Percentiles rank a stretch among this genome's conserved stretches.
Conservation (phyloP, 2,113 vertebrate species). For the Clupea harengus region DNA sequence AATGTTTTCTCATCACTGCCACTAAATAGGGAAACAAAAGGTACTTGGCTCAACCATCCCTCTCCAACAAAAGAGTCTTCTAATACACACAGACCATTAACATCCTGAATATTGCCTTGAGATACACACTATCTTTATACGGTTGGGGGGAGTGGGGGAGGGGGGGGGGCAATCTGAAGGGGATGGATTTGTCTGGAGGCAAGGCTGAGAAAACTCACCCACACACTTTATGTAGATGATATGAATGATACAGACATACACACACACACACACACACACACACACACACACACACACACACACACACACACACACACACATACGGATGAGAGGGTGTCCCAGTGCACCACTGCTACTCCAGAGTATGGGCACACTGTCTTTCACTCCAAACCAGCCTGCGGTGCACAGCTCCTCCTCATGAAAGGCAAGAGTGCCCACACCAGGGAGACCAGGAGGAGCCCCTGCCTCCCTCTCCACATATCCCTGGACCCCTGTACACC, state of each 20-base stretch:
- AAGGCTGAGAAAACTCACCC: slow-evolving; percentile 22
- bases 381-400: neutral
- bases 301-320: too few species aligned
- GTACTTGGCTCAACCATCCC: neutral
- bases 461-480: too few species aligned
- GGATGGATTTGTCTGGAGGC: slow-evolving; percentile 20
- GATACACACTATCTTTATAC: slow-evolving; percentile 31
- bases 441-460: too few species aligned
- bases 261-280: neutral
- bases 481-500: neutral
- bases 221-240: slow-evolving; percentile 19
- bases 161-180: neutral
- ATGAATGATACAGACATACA: neutral
- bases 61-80: neutral
- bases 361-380: neutral
- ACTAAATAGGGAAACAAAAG: neutral
- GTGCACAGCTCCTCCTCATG: neutral
- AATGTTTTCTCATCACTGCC: neutral
- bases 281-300: neutral
- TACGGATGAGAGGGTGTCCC: neutral
- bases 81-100: neutral
- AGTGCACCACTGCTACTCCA: neutral
- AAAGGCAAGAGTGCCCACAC: neutral
- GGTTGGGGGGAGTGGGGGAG: neutral
- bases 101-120: slow-evolving; percentile 19